Evolutionary conservation across 2,797 vertebrate genomes (phyloP), one percentile per base, ranked within the genome.

Genomic region (Balearica regulorum): DNA sequence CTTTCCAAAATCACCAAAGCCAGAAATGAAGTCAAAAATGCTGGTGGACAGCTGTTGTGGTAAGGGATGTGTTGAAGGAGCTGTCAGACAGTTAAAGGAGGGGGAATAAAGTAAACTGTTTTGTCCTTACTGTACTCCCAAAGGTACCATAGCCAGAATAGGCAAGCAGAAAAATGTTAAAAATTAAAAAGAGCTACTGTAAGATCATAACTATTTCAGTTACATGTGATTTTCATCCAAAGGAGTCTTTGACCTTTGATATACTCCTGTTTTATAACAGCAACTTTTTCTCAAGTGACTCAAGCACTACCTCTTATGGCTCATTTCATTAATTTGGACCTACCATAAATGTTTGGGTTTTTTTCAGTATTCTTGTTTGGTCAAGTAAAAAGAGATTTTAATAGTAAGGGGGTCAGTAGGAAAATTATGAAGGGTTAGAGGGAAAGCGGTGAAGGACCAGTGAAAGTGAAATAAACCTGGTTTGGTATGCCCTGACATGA

Each of bases 141-240:
- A 84, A 71, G 69, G 61, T 68, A 37, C 10, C 55, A 26, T 49
- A 95, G 24, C 80, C 73, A 94, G 66, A 96, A 95, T 54, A 94
- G 46, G 22, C 53, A 92, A 91, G 48, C 17, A 92, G 60, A 35
- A 93, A 79, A 95, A 87, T 71, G 91, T 62, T 85, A 92, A 91
- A 97, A 75, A 95, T 96, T 95, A 66, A 94, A 93, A 96, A 70
- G 17, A 86, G 62, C 43, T 91, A 77, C 68, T 64, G 44, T 91
- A 94, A 95, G 48, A 87, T 92, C 70, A 89, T 92, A 92, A 93
- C n/a, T 83, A 92, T 94, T 97, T 91, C 70, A 92, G 73, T 44
- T 88, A 49, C 51, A 91, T 94, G 46, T 65, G 70, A 96, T 85
- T 94, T 93, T 85, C 58, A 77, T 89, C 60, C 55, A 95, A 95